Evolutionary conservation across 2,888 invertebrate species (phyloP).

Genomic region (Hoplodrina blanda): DNA sequence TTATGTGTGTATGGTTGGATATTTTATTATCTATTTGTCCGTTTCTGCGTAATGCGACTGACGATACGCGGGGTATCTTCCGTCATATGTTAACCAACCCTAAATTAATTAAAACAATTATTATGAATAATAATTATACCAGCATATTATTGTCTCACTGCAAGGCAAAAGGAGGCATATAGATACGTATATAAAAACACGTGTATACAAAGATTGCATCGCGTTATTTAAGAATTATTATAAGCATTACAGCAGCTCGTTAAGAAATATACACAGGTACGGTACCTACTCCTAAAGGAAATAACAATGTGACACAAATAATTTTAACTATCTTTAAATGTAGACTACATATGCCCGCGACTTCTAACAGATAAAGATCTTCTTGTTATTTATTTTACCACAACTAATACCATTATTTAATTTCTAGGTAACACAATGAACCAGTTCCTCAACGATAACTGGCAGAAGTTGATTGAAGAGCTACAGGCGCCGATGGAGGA

Average conservation of each 20-base stretch:
- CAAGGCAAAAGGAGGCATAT: too few relatives aligned
- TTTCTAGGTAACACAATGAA: conserved; percentile 93
- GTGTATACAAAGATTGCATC: conserved; percentile 16
- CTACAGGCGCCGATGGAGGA: conserved; percentile 93
- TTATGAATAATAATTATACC: too few relatives aligned
- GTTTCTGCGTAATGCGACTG: too few relatives aligned
- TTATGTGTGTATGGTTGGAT: too few relatives aligned
- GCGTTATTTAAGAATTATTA: conserved; percentile 24
- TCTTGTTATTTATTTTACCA: too few relatives aligned
- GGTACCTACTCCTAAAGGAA: conserved; percentile 17
- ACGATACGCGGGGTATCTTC: too few relatives aligned
- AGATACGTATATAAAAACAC: not conserved
- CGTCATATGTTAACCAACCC: too few relatives aligned
- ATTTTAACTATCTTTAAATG: conserved; percentile 8
- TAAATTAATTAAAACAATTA: too few relatives aligned
- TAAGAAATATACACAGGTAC: conserved; percentile 17
- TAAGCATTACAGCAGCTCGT: conserved; percentile 21
- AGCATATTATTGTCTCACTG: too few relatives aligned
- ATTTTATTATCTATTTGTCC: too few relatives aligned
- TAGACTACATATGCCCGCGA: not conserved
- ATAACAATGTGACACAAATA: conserved; percentile 18
- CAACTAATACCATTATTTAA: too few relatives aligned
- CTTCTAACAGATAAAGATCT: too few relatives aligned
- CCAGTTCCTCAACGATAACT: conserved; percentile 94
- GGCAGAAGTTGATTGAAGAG: conserved; percentile 93